A percentile compares a stretch with the other conserved stretches of the same genome.
These are phyloP conservation scores for Arenaria interpres DNA, from an alignment of 2,113 vertebrate species.

Conservation along the genomic window DNA sequence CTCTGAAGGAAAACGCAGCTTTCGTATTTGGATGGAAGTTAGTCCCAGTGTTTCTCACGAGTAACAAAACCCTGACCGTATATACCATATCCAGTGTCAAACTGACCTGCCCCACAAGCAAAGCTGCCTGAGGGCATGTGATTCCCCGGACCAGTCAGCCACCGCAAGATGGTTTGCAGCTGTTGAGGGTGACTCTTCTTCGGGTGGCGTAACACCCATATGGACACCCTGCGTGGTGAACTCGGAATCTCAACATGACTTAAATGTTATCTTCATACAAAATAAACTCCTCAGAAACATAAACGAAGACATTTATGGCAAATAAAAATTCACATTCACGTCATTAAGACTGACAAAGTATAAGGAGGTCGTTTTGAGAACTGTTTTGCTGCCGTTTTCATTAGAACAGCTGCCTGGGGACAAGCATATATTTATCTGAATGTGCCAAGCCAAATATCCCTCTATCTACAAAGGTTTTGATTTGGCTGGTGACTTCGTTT, in stretches of 20 bases:
- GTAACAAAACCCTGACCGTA: neutral
- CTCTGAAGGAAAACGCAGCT: fast-evolving
- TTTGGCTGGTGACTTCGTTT: constrained; percentile 25
- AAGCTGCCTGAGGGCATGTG: neutral
- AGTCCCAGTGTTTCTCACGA: neutral
- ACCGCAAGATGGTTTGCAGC: neutral
- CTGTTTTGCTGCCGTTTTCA: neutral
- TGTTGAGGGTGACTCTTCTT: neutral
- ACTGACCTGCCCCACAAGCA: neutral
- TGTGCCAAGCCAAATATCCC: constrained; percentile 41
- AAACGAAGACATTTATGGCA: constrained; percentile 55
- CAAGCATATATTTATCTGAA: neutral
- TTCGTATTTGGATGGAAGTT: neutral
- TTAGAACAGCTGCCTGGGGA: neutral
- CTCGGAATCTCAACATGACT: neutral
- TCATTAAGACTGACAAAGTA: constrained; percentile 29
- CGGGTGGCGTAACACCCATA: neutral
- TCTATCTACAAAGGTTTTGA: constrained; percentile 26
- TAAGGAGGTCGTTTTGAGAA: constrained; percentile 26
- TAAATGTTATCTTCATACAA: neutral
- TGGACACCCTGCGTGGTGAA: neutral
- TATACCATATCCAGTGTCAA: neutral
- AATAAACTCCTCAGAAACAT: constrained; percentile 11
- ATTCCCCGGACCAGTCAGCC: neutral
- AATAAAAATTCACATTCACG: constrained; percentile 42